A percentile compares a stretch with the other conserved stretches of the same genome.
Conservation (phyloP, 2,888 invertebrate genomes). For the Pogonocherus hispidulus region DNA sequence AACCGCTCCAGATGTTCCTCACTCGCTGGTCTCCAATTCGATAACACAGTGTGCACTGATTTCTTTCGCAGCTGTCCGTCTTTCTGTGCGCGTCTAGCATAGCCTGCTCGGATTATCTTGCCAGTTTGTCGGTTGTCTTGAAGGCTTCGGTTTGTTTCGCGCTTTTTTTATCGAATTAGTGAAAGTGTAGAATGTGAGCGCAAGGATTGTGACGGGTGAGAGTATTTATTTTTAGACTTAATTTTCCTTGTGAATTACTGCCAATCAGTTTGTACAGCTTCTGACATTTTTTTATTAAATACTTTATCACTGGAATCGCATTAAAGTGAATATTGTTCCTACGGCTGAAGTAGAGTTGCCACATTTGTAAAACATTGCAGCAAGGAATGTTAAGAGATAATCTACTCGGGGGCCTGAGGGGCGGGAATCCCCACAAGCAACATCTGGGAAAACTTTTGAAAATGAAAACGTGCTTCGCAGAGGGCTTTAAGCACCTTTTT, state of each 20-base stretch:
- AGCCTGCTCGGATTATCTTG: slow-evolving; percentile 8
- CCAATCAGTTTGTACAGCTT: background rate
- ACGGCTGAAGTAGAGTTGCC: too few relatives aligned
- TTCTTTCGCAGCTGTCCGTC: slow-evolving; percentile 48
- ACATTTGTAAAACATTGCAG: too few relatives aligned
- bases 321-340: too few relatives aligned
- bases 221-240: slow-evolving; percentile 1
- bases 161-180: slow-evolving; percentile 13
- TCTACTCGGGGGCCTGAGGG: too few relatives aligned
- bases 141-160: background rate
- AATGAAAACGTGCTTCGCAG: too few relatives aligned
- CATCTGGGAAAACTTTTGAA: too few relatives aligned
- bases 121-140: slow-evolving; percentile 12
- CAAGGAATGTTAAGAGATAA: too few relatives aligned
- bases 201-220: background rate
- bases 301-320: too few relatives aligned
- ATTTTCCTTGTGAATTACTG: background rate
- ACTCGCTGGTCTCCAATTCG: slow-evolving; percentile 37
- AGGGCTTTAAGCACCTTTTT: too few relatives aligned
- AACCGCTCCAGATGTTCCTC: slow-evolving; percentile 53
- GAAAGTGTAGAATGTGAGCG: background rate
- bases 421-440: too few relatives aligned
- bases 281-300: too few relatives aligned
- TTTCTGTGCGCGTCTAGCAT: slow-evolving; percentile 20
- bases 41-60: slow-evolving; percentile 49